A percentile compares a stretch with the other conserved stretches of the same genome.
Evolutionary conservation across 2,113 vertebrate genomes (phyloP).

Genomic region (Hypanus sabinus): DNA sequence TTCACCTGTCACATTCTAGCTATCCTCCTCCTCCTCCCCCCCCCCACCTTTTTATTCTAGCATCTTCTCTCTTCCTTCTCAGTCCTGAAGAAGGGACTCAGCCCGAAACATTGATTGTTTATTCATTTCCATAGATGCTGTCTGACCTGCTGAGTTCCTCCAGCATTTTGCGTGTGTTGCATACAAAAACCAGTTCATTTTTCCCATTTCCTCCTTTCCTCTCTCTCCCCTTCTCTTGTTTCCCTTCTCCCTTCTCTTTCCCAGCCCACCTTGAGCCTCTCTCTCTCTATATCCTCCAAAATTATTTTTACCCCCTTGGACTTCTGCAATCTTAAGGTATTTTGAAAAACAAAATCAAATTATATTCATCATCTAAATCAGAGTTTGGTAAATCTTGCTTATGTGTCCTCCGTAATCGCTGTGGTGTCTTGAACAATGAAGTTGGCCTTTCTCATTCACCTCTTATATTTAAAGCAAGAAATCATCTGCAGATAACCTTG

Average conservation of each 20-base stretch:
- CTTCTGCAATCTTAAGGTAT: not conserved
- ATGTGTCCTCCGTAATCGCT: not conserved
- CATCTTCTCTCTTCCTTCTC: no score
- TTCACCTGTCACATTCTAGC: no score
- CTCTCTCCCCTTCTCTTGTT: not conserved
- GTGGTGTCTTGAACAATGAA: not conserved
- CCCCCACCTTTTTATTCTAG: no score
- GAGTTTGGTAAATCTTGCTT: not conserved
- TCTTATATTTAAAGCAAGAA: not conserved
- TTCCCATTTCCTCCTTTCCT: not conserved
- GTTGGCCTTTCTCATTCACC: not conserved
- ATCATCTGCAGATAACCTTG: not conserved
- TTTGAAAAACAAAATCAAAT: not conserved
- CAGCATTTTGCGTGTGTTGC: not conserved
- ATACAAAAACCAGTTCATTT: not conserved
- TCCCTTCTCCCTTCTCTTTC: not conserved
- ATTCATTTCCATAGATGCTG: no score
- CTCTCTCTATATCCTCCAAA: not conserved
- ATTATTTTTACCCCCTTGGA: not conserved
- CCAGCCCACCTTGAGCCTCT: no score
- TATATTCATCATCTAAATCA: not conserved
- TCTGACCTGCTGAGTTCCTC: no score
- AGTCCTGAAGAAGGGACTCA: no score
- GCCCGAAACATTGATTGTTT: no score
- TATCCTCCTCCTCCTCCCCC: no score